Conservation (phyloP, 2,888 invertebrate genomes). For the Pseudanteris insignis region DNA sequence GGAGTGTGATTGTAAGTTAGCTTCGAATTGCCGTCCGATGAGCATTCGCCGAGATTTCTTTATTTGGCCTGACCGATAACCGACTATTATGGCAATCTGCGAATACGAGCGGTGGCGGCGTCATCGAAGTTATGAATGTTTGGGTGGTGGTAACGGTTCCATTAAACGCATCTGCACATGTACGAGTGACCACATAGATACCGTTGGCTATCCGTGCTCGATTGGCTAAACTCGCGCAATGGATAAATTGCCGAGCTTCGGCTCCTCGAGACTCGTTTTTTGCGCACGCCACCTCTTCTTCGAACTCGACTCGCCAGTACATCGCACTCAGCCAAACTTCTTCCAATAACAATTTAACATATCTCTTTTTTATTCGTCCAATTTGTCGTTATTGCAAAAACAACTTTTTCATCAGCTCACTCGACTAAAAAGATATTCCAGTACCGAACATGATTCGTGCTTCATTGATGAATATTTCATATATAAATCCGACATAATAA, state of each 20-base stretch:
- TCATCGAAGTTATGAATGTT: constrained; percentile 28
- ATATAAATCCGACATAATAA: no score
- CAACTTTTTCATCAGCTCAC: not conserved
- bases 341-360: not conserved
- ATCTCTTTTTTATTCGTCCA: constrained; percentile 2
- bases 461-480: no score
- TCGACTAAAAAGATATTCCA: not conserved
- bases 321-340: constrained; percentile 5
- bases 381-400: constrained; percentile 17
- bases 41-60: constrained; percentile 33
- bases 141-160: constrained; percentile 30
- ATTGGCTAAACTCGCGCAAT: constrained; percentile 43
- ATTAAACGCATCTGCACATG: constrained; percentile 25
- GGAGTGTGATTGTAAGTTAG: not conserved
- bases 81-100: constrained; percentile 31
- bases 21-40: constrained; percentile 4
- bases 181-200: constrained; percentile 1
- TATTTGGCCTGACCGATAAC: constrained; percentile 41
- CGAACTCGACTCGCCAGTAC: constrained; percentile 14
- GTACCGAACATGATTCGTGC: no score
- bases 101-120: constrained; percentile 23
- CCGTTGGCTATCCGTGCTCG: constrained; percentile 23
- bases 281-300: constrained; percentile 22
- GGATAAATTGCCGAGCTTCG: constrained; percentile 41
- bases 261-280: constrained; percentile 15